Evolutionary conservation across 1,140 invertebrate genomes (phyloP).

Genomic region (Heliconius himera): DNA sequence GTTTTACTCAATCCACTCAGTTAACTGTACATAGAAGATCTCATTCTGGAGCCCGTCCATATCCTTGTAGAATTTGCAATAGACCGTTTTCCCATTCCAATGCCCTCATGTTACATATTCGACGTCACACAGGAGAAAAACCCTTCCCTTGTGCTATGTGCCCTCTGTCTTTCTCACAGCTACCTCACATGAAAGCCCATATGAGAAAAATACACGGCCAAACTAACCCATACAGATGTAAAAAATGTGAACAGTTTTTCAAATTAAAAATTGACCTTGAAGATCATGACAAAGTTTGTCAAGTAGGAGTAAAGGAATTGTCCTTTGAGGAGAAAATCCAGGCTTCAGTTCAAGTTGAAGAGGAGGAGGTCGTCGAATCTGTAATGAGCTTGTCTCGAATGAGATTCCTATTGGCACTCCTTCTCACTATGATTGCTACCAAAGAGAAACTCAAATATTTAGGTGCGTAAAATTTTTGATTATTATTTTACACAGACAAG

Average conservation of each 20-base stretch:
- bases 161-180: constrained; percentile 88
- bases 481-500: constrained; percentile 45
- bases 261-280: constrained; percentile 89
- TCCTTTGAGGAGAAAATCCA: constrained; percentile 56
- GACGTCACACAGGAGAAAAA: constrained; percentile 88
- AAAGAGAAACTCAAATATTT: constrained; percentile 87
- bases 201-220: constrained; percentile 91
- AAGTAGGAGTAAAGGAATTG: constrained; percentile 46
- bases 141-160: constrained; percentile 89
- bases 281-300: constrained; percentile 83
- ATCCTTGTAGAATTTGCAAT: constrained; percentile 89
- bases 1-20: constrained; percentile 96
- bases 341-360: constrained; percentile 59
- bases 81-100: constrained; percentile 92
- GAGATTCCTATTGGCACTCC: constrained; percentile 88
- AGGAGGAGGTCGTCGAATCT: constrained; percentile 70
- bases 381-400: constrained; percentile 88
- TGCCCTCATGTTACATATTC: constrained; percentile 89
- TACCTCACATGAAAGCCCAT: constrained; percentile 91
- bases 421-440: constrained; percentile 91
- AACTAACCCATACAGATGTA: constrained; percentile 87
- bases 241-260: constrained; percentile 87
- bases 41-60: constrained; percentile 92
- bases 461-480: constrained; percentile 82
- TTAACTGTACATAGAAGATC: constrained; percentile 96